phyloP scores from a whole-genome alignment of 2,888 invertebrate genomes.

The Cyaniris semiargus region DNA sequence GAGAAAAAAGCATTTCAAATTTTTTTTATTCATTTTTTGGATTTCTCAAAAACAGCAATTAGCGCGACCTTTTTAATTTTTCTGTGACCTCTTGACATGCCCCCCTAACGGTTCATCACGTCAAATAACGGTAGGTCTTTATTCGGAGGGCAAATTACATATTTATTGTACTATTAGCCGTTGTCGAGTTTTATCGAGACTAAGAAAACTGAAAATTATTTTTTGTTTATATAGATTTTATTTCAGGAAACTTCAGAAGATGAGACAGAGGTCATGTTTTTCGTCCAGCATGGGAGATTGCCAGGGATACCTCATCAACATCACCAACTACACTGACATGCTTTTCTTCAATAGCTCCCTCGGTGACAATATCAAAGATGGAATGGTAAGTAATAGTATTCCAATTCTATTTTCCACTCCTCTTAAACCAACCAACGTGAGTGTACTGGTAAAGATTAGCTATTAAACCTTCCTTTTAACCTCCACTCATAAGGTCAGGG shows the following conservation, averaged over 20 bases:
- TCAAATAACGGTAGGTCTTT: too few species aligned
- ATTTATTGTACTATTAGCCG: too few species aligned
- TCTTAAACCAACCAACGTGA: too few species aligned
- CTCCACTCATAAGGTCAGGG: neutral
- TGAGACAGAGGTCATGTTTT: slow-evolving; percentile 87
- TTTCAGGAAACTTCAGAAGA: slow-evolving; percentile 84
- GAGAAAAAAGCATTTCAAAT: too few species aligned
- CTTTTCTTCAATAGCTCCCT: slow-evolving; percentile 66
- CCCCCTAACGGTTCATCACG: too few species aligned
- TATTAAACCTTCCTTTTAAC: too few species aligned
- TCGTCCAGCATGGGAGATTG: slow-evolving; percentile 67
- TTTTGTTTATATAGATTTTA: slow-evolving; percentile 15
- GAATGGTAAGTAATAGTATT: slow-evolving; percentile 51
- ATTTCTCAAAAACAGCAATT: too few species aligned
- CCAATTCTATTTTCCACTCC: neutral
- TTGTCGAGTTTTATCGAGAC: neutral
- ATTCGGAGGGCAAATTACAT: too few species aligned
- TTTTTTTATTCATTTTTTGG: too few species aligned
- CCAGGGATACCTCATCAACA: slow-evolving; percentile 60
- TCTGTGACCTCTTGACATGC: too few species aligned
- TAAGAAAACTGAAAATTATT: too few species aligned
- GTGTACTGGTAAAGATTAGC: neutral
- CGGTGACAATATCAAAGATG: slow-evolving; percentile 49
- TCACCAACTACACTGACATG: slow-evolving; percentile 65
- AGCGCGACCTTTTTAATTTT: too few species aligned